These are phyloP conservation scores for Cistogaster globosa DNA, from an alignment of 2,888 invertebrate species.

Conservation along the genomic window DNA sequence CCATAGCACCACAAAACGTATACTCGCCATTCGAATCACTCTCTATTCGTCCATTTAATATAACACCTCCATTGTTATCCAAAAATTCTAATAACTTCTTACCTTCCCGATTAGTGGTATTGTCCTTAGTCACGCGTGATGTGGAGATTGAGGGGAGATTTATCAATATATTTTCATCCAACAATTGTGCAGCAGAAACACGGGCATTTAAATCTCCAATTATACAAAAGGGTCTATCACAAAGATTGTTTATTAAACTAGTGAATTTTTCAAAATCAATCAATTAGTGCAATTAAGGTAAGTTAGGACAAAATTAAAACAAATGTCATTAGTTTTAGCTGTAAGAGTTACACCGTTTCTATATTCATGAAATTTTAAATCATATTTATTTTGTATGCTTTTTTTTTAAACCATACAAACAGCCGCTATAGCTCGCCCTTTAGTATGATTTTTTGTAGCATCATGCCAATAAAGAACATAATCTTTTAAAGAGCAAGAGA, in stretches of 20 bases:
- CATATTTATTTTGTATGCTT: no score
- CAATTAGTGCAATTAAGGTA: no score
- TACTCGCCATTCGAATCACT: conserved; percentile 6
- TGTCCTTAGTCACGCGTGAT: not conserved
- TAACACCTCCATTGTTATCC: conserved; percentile 23
- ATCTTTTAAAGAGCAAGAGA: not conserved
- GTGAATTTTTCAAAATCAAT: not conserved
- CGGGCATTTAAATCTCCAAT: not conserved
- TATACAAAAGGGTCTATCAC: not conserved
- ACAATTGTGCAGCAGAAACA: not conserved
- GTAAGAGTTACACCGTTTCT: no score
- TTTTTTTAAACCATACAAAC: no score
- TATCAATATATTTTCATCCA: conserved; percentile 11
- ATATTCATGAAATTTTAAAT: no score
- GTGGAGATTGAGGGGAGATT: conserved; percentile 1
- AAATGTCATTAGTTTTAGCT: no score
- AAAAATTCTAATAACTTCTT: conserved; percentile 4
- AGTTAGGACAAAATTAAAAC: no score
- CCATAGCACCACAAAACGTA: not conserved
- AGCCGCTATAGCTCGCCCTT: no score
- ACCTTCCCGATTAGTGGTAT: conserved; percentile 5
- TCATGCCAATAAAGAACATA: not conserved
- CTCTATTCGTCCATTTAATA: conserved; percentile 16
- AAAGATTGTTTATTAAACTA: not conserved
- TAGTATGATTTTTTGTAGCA: not conserved